Evolutionary conservation across 2,888 invertebrate genomes (phyloP).

Genomic region (Eudemis profundana): DNA sequence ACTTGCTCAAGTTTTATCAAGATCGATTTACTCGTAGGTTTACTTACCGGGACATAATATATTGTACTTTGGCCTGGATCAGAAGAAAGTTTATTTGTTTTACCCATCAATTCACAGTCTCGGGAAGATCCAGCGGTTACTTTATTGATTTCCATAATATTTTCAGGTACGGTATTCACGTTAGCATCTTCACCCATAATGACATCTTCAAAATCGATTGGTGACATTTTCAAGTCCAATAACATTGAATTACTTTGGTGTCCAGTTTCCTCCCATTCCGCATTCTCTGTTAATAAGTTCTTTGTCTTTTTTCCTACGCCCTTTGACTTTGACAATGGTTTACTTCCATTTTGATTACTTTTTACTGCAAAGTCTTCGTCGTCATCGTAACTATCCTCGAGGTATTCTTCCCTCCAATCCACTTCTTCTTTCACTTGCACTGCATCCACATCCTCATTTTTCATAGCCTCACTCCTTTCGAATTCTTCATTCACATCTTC

Average conservation of each 20-base stretch:
- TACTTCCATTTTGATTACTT: background rate
- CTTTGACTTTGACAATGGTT: background rate
- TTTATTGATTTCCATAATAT: background rate
- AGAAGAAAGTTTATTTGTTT: background rate
- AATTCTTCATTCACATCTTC: conserved; percentile 26
- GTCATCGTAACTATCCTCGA: conserved; percentile 12
- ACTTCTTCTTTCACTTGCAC: conserved; percentile 16
- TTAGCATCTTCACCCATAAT: background rate
- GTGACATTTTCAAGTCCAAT: conserved; percentile 14
- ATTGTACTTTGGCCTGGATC: background rate
- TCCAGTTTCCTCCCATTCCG: no score
- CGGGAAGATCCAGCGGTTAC: background rate
- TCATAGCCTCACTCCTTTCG: background rate
- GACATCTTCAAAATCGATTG: conserved; percentile 9
- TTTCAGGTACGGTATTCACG: background rate
- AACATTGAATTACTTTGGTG: background rate
- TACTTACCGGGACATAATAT: conserved; percentile 10
- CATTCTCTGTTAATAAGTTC: background rate
- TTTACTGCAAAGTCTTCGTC: conserved; percentile 1
- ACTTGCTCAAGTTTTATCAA: no score
- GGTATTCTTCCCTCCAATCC: conserved; percentile 9
- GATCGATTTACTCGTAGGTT: no score
- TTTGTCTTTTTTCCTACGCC: background rate
- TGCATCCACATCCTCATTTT: background rate
- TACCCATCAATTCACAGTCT: background rate